Evolutionary conservation across 2,797 vertebrate genomes (phyloP).

Genomic region (Trachops cirrhosus): DNA sequence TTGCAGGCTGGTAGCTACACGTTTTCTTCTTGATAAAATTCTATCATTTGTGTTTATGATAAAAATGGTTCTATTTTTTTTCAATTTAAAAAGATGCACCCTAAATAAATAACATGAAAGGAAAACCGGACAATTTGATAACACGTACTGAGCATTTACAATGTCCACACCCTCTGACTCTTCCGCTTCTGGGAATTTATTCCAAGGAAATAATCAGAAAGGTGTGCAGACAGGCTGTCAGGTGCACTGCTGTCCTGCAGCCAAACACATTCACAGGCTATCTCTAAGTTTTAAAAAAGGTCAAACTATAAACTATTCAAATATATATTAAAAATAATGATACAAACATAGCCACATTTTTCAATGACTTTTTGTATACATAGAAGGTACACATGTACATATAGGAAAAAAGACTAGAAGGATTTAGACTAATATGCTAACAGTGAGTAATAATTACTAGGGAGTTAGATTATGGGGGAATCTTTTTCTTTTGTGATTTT

Average conservation of each 20-base stretch:
- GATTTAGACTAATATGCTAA: background rate
- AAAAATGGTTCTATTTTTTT: background rate
- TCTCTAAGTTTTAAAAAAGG: background rate
- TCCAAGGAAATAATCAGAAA: background rate
- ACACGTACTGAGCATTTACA: background rate
- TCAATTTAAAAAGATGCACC: background rate
- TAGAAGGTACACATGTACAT: background rate
- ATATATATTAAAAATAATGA: background rate
- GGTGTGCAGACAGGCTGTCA: background rate
- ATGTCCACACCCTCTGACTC: background rate
- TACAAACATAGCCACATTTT: background rate
- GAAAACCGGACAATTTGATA: background rate
- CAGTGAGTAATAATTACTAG: background rate
- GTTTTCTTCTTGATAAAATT: background rate
- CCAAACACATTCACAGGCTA: background rate
- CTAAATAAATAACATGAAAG: background rate
- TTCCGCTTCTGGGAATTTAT: background rate
- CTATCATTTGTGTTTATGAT: background rate
- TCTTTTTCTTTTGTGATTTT: conserved; percentile 8
- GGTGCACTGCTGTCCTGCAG: background rate
- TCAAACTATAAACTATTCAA: background rate
- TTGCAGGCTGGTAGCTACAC: background rate
- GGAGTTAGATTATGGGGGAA: background rate
- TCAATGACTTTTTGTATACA: background rate
- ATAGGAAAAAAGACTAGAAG: background rate